These are phyloP conservation scores for Dicyrtomina minuta DNA, from an alignment of 2,888 invertebrate genomes.

Conservation along the genomic window DNA sequence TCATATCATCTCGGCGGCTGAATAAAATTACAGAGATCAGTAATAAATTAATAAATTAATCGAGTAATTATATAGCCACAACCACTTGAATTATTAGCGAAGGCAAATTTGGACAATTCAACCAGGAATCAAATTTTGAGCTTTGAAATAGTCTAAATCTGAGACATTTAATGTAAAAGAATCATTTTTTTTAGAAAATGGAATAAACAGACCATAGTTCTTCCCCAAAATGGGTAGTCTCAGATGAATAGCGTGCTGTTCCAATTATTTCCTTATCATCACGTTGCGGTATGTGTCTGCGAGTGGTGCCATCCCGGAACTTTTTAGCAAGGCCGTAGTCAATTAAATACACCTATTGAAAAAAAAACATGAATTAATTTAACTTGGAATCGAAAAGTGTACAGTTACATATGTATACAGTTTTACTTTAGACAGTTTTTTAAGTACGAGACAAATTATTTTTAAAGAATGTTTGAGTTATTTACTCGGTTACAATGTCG, in stretches of 20 bases:
- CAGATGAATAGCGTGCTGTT: conserved; percentile 96
- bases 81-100: no score
- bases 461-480: no score
- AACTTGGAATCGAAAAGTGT: no score
- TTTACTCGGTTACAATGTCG: conserved; percentile 88
- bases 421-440: no score
- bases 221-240: conserved; percentile 98
- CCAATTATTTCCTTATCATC: conserved; percentile 96
- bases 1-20: conserved; percentile 95
- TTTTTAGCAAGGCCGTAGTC: conserved; percentile 99
- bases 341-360: conserved; percentile 87
- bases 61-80: no score
- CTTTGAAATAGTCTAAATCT: no score
- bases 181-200: no score
- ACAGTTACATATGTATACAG: not conserved
- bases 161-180: no score
- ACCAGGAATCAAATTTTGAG: no score
- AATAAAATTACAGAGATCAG: conserved; percentile 56
- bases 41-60: not conserved
- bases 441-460: no score
- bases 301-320: conserved; percentile 88
- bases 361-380: conserved; percentile 33
- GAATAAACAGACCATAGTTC: conserved; percentile 87
- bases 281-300: conserved; percentile 91
- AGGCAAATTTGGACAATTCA: no score